These are phyloP conservation scores for Drosophila testacea DNA, from an alignment of 2,888 invertebrate species.

Conservation along the genomic window DNA sequence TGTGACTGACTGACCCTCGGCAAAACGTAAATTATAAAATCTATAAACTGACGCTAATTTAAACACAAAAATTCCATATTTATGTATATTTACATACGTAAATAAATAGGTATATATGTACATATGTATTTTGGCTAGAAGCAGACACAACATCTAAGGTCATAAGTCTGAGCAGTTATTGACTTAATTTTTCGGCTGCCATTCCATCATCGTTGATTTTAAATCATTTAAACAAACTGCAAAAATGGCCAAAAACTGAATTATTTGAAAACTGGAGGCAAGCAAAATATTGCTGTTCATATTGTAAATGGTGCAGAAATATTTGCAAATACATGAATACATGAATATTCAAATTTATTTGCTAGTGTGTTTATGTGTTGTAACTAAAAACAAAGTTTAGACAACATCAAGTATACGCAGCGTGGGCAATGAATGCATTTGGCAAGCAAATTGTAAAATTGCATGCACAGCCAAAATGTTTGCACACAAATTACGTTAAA, in stretches of 20 bases:
- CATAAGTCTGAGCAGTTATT: constrained; percentile 62
- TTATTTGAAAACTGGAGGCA: constrained; percentile 11
- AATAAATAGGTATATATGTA: not conserved
- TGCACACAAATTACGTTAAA: constrained; percentile 33
- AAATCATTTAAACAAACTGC: constrained; percentile 66
- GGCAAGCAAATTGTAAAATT: constrained; percentile 23
- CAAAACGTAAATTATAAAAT: constrained; percentile 46
- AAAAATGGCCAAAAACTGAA: constrained; percentile 39
- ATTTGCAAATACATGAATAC: constrained; percentile 40
- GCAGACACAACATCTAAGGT: constrained; percentile 49
- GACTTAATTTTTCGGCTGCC: constrained; percentile 67
- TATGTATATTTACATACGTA: not conserved
- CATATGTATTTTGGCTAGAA: constrained; percentile 11
- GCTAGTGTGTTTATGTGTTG: constrained; percentile 41
- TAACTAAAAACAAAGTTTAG: constrained; percentile 59
- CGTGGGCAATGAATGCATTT: constrained; percentile 64
- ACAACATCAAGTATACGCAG: constrained; percentile 56
- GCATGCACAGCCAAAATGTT: constrained; percentile 23
- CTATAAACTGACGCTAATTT: constrained; percentile 58
- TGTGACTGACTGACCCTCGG: constrained; percentile 37
- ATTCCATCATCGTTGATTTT: constrained; percentile 60
- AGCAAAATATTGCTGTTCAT: constrained; percentile 42
- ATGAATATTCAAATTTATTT: constrained; percentile 46
- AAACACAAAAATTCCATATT: constrained; percentile 55
- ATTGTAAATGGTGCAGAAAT: constrained; percentile 60